Evolutionary conservation across 37 sponge, comb jelly and placozoan species (phyloP), one percentile per base, ranked within the genome.

Genomic region (Hexactinellida sp.): DNA sequence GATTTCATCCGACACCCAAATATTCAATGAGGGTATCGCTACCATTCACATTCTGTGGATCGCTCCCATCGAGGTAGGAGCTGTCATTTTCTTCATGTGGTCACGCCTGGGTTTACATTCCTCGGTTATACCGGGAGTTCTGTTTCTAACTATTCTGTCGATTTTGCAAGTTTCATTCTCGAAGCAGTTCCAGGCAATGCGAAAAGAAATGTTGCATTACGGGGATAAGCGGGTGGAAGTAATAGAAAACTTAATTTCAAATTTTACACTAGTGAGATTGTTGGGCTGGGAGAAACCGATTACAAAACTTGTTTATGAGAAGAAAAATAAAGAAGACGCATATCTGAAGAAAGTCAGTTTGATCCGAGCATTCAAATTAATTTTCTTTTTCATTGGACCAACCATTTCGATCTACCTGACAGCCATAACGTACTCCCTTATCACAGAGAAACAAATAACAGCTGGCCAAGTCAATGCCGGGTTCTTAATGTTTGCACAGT

Each of bases 1-100:
- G 34, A 63, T 63, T 21, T 63, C 76, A 25, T 63, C 76, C 3
- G 76, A 63, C 76, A 63, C 76, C 3, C 76, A 63, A n/a, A 63
- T 63, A 63, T 63, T 63, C 76, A 7, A 23, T 25, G 76, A 63
- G 34, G 76, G 76, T 10, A 63, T 63, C 3, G 76, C 76, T 28
- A 63, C 76, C 76, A 23, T 63, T 23, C 76, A 63, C 34, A 63
- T 63, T 63, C 76, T 63, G 3, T 63, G 76, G 76, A 63, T 63
- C 3, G 76, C 76, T 32, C 76, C 76, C 3, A 63, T 63, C 3
- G 76, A 63, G 34, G 28, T 63, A 7, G 76, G 28, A 63, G 34
- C 76, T 3, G 76, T 63, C 34, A 63, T 63, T 7, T 63, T 63
- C 76, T 63, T 63, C 13, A 63, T 63, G 76, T 63, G 76, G 76